Conservation (phyloP, 92 coral and sea anemone genomes). For the Zoanthus solanderi region DNA sequence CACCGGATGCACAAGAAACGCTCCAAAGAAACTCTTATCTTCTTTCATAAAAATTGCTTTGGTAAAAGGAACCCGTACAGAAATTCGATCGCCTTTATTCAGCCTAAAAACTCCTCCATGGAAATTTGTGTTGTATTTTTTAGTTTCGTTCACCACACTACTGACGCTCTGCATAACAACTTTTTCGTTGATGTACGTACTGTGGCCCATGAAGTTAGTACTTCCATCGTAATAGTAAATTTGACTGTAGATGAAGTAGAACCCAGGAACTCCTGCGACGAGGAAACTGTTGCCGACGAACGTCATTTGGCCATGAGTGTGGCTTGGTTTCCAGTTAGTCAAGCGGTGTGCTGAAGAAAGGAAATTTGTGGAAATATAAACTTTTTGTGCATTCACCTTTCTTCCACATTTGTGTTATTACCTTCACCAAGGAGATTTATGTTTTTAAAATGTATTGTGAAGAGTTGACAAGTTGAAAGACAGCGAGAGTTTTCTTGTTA, state of each 20-base stretch:
- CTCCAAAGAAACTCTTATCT: constrained; percentile 92
- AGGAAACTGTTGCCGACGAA: constrained; percentile 83
- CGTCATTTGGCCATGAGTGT: constrained; percentile 79
- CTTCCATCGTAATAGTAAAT: constrained; percentile 88
- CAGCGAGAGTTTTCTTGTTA: too few species aligned
- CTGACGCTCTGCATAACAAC: constrained; percentile 84
- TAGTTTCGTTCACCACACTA: constrained; percentile 72
- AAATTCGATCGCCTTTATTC: constrained; percentile 80
- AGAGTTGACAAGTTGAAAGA: too few species aligned
- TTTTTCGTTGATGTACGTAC: constrained; percentile 80
- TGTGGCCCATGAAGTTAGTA: constrained; percentile 89
- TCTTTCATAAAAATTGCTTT: constrained; percentile 79
- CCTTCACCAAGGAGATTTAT: too few species aligned
- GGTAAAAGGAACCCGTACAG: constrained; percentile 89
- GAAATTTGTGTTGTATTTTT: constrained; percentile 91
- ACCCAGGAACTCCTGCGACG: constrained; percentile 80
- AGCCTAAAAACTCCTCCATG: constrained; percentile 92
- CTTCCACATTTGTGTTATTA: too few species aligned
- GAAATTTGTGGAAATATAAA: not conserved
- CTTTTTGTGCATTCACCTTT: not conserved
- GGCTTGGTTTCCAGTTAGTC: constrained; percentile 87
- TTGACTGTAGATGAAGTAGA: constrained; percentile 93
- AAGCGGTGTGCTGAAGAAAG: constrained; percentile 78
- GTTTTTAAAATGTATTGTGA: too few species aligned
- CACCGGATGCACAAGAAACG: constrained; percentile 76